Evolutionary conservation across 2,797 vertebrate species (phyloP), one percentile per base, ranked within the genome.

Genomic region (Gobionotothen gibberifrons): DNA sequence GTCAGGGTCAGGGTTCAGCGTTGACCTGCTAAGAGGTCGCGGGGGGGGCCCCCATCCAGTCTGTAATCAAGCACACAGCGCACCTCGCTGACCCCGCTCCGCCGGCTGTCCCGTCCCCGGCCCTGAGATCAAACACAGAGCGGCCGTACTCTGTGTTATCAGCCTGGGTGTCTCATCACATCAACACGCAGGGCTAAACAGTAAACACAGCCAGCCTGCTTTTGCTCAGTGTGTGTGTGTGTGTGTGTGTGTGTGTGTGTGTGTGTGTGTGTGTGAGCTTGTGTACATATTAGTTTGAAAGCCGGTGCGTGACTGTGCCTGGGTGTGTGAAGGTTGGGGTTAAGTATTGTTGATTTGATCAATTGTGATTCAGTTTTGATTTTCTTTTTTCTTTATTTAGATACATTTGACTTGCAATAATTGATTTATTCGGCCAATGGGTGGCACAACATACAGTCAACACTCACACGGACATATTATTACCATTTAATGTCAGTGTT

Each of bases 41-140:
- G 36, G 71, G 71, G 36, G 71, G 71, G 81, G 82, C 90, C 83
- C 87, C 86, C 68, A 66, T 89, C 90, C 79, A 78, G 83, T 84
- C 92, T 90, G 88, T 93, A 95, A 94, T 94, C 92, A 93, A 90
- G 77, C 90, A 90, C 93, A 88, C 90, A 90, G 86, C 74, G 81
- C 91, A 89, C 85, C 89, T 92, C 82, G 6, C 84, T 86, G 90
- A 90, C 88, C 87, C 77, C 74, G 17, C 82, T 84, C 83, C 84
- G 78, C 82, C 17, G 75, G 64, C 78, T 77, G 76, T 58, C 69
- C 83, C 74, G 54, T 68, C 46, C 72, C 81, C 58, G 44, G 59
- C 80, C 75, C 74, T 78, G 85, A 94, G 90, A 94, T 94, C 93
- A 94, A 95, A 94, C 91, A 87, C 56, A 21, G 70, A 76, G 80